phyloP scores from a whole-genome alignment of 1,140 invertebrate genomes.

The Bombyx mori region ASM3026992v2 NC_085124.1:3149001-3149500 shows the following conservation, averaged over 20 bases:
- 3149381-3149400: conserved; percentile 89
- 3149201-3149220: conserved; percentile 74
- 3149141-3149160: conserved; percentile 67
- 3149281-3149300: conserved; percentile 72
- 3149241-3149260: conserved; percentile 72
- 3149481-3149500: conserved; percentile 94
- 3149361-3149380: conserved; percentile 94
- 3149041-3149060: conserved; percentile 96
- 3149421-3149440: conserved; percentile 90
- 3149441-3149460: conserved; percentile 96
- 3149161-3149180: conserved; percentile 61
- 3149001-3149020: conserved; percentile 94
- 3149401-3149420: conserved; percentile 87
- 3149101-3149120: conserved; percentile 94
- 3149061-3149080: conserved; percentile 98
- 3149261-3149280: conserved; percentile 62
- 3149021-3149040: conserved; percentile 94
- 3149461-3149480: conserved; percentile 85
- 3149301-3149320: conserved; percentile 74
- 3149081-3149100: conserved; percentile 96
- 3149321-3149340: conserved; percentile 89
- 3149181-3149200: conserved; percentile 83
- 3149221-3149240: conserved; percentile 73
- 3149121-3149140: conserved; percentile 86
- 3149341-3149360: conserved; percentile 93